These are phyloP conservation scores for Heliothis virescens DNA, from an alignment of 1,140 invertebrate species.

Conservation along the genomic window DNA sequence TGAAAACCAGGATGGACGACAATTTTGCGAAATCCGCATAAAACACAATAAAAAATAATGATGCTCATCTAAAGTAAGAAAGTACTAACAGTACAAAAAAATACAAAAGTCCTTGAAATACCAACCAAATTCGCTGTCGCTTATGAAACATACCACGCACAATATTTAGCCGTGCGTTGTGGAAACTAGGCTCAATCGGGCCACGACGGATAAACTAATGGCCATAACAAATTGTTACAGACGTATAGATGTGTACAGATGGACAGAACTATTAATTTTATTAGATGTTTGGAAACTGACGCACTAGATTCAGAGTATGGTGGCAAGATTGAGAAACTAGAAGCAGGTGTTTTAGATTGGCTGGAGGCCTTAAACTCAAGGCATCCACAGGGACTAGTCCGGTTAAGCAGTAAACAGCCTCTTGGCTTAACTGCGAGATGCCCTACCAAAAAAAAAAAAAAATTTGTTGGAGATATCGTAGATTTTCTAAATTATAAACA, in stretches of 20 bases:
- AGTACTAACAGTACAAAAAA: no score
- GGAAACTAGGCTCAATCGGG: slow-evolving; percentile 57
- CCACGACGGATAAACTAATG: slow-evolving; percentile 57
- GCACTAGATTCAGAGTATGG: neutral
- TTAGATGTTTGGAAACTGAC: slow-evolving; percentile 54
- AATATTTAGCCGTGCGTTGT: slow-evolving; percentile 54
- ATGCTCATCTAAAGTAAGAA: no score
- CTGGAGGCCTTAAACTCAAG: neutral
- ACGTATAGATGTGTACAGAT: slow-evolving; percentile 46
- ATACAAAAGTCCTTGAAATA: neutral
- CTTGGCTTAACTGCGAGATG: no score
- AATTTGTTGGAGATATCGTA: neutral
- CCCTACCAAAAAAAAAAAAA: no score
- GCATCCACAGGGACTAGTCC: no score
- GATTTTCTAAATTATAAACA: neutral
- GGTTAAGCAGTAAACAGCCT: no score
- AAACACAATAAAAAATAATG: no score
- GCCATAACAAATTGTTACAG: slow-evolving; percentile 64
- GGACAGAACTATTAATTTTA: slow-evolving; percentile 52
- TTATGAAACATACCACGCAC: slow-evolving; percentile 27
- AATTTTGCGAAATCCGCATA: no score
- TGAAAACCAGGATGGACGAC: neutral
- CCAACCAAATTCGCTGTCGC: neutral
- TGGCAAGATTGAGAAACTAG: slow-evolving; percentile 25
- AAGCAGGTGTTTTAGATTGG: slow-evolving; percentile 12